phyloP scores from a whole-genome alignment of 2,113 vertebrate species.

The Cavia porcellus region DNA sequence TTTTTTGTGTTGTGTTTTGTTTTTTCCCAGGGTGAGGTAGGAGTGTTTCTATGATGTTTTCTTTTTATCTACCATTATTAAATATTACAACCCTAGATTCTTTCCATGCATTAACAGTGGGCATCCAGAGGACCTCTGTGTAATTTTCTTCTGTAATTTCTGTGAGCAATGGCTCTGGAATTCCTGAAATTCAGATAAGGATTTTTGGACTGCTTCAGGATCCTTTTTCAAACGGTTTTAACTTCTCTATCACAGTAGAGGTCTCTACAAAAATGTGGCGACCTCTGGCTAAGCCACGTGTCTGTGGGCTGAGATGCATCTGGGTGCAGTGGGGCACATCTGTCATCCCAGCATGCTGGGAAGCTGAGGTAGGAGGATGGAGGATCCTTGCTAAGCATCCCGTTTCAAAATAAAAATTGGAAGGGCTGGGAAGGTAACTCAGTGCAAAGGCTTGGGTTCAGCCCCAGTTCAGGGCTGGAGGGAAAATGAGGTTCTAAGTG shows the following conservation, averaged over 20 bases:
- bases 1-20: not conserved
- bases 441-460: not conserved
- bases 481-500: not conserved
- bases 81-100: not conserved
- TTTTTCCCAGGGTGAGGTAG: not conserved
- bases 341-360: not conserved
- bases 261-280: not conserved
- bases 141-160: not conserved
- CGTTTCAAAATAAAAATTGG: not conserved
- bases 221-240: not conserved
- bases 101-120: not conserved
- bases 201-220: not conserved
- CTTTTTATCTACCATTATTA: not conserved
- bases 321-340: fast-evolving
- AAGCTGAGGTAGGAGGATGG: not conserved
- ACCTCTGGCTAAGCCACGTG: not conserved
- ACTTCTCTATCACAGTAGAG: not conserved
- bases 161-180: constrained; percentile 9
- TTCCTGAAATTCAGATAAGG: constrained; percentile 17
- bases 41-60: not conserved
- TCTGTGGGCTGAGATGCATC: not conserved
- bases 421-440: not conserved
- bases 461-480: not conserved
- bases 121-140: not conserved
- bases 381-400: not conserved